Evolutionary conservation across 2,797 vertebrate genomes (phyloP), one percentile per base, ranked within the genome.

Genomic region (Limosa lapponica): DNA sequence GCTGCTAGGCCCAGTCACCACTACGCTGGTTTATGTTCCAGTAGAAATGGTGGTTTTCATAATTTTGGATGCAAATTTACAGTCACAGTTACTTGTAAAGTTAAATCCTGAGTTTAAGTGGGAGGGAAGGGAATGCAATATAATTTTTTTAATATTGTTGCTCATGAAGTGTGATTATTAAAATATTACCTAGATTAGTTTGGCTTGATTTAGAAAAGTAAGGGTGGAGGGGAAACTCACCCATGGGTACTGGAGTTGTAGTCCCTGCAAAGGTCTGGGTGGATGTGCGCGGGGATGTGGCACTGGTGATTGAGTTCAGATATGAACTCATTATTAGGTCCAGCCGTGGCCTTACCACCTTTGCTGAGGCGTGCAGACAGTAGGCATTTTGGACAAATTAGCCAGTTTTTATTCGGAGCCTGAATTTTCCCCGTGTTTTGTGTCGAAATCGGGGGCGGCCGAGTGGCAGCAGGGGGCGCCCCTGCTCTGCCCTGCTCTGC

Each of bases 241-340:
- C 25, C 3, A 0, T 15, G 18, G 55, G 6, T 27, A 1, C 4
- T 6, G 30, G 39, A 37, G 41, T 37, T 52, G 19, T 6, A 36
- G 9, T 15, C 41, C 22, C 2, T 48, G 48, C 34, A 32, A 12
- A 71, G 28, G 22, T 4, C 5, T 19, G 6, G 12, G 6, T 1
- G 28, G 71, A 20, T 5, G 28, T 2, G 1, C 1, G 34, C 27
- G 32, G n/a, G 16, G 11, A 10, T 25, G 15, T 17, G 51, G 30
- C 19, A 1, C 46, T 5, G n/a, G 4, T 2, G 24, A 7, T 6
- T 6, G 6, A 4, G 30, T 8, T 30, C 39, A 1, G 0, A 15
- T 12, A 18, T 2, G 17, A 41, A 16, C 41, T 13, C 4, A 3
- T 1, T 3, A 4, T 41, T 9, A 8, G n/a, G 15, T 30, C 15